phyloP scores from a whole-genome alignment of 2,888 invertebrate genomes.

The Chesias legatella region DNA sequence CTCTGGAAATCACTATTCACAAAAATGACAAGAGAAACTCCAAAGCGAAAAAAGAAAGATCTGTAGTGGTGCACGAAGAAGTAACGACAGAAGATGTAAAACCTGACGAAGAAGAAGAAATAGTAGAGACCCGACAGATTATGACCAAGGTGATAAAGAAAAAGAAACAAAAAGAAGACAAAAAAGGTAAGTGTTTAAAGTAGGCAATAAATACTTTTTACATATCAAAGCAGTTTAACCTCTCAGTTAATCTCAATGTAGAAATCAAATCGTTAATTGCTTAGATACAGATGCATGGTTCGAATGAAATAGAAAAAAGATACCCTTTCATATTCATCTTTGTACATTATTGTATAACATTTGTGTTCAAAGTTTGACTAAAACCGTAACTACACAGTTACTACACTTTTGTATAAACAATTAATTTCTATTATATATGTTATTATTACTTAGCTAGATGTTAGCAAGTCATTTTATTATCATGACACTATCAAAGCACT shows the following conservation, averaged over 20 bases:
- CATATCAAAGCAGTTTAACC: background rate
- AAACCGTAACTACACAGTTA: background rate
- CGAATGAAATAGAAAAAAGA: constrained; percentile 4
- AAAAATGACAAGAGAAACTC: background rate
- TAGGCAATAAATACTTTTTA: background rate
- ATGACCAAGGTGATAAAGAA: constrained; percentile 40
- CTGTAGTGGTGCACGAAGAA: constrained; percentile 38
- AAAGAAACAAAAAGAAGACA: constrained; percentile 31
- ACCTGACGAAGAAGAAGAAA: constrained; percentile 13
- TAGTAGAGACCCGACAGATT: constrained; percentile 25
- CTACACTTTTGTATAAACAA: constrained; percentile 8
- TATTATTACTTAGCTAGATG: background rate
- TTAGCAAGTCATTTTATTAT: background rate
- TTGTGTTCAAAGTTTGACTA: constrained; percentile 2
- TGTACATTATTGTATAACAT: constrained; percentile 22
- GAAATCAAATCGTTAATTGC: constrained; percentile 16
- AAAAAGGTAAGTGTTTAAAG: constrained; percentile 38
- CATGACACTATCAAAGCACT: too few relatives aligned
- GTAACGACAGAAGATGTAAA: constrained; percentile 26
- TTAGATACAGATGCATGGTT: constrained; percentile 66
- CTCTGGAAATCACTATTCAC: background rate
- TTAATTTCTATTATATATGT: constrained; percentile 3
- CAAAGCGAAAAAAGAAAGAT: constrained; percentile 28
- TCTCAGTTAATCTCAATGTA: constrained; percentile 18
- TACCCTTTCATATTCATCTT: constrained; percentile 16